Evolutionary conservation across 2,888 invertebrate genomes (phyloP).

Genomic region (Xestia rhomboidea): DNA sequence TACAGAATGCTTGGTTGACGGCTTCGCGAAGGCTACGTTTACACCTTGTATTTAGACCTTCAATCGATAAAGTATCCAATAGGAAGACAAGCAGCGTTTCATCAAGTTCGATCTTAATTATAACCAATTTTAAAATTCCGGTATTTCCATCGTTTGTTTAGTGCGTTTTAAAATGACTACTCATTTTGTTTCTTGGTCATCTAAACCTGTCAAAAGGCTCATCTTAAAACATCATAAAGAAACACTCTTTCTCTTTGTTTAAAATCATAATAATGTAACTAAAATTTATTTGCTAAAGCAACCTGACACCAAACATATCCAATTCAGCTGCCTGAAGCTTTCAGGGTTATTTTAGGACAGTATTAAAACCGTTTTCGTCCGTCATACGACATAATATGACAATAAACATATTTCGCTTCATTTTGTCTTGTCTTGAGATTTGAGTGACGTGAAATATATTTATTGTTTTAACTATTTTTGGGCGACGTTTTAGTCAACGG

Average conservation of each 20-base stretch:
- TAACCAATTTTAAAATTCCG: neutral
- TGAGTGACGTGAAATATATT: conserved; percentile 76
- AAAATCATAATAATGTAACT: conserved; percentile 56
- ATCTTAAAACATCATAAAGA: conserved; percentile 47
- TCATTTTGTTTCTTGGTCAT: conserved; percentile 7
- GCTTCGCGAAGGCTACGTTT: no score
- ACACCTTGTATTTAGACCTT: neutral
- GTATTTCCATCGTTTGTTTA: neutral
- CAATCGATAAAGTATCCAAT: neutral
- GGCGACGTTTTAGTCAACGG: conserved; percentile 53
- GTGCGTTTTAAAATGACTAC: neutral
- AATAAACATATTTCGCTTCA: conserved; percentile 82
- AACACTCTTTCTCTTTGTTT: conserved; percentile 63
- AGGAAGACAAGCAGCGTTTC: neutral
- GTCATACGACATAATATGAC: conserved; percentile 83
- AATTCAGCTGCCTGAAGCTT: conserved; percentile 72
- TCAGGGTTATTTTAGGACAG: conserved; percentile 71
- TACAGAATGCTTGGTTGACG: no score
- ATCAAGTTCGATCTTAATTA: neutral
- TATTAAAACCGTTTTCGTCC: conserved; percentile 77
- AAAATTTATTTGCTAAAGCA: conserved; percentile 65
- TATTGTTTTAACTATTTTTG: conserved; percentile 74
- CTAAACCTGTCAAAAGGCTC: conserved; percentile 24
- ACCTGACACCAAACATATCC: conserved; percentile 54
- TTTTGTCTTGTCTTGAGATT: conserved; percentile 72